Evolutionary conservation across 2,888 invertebrate genomes (phyloP), one percentile per base, ranked within the genome.

Genomic region (Drosophila mayaguana): DNA sequence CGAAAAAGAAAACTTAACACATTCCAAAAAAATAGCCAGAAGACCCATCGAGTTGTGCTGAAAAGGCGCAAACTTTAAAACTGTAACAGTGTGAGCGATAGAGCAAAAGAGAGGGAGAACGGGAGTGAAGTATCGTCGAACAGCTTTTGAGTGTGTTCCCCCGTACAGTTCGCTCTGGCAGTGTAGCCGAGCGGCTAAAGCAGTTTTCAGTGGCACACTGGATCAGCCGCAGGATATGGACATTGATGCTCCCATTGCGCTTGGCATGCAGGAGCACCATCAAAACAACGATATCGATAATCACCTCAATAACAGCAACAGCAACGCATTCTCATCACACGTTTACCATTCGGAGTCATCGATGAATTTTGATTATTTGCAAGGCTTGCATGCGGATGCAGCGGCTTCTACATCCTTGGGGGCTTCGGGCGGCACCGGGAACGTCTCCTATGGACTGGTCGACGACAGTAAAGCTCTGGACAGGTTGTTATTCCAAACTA

Each of bases 291-390:
- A 54, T 51, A 20, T 18, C 60, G 42, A 36, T 1, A 64, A 60
- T 14, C 59, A 77, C 25, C 72, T 60, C n/a, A 88, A 79, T 63
- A 86, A 80, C 70, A 82, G 74, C 66, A 50, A 14, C 48, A 50
- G 25, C 48, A 18, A 12, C 18, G 18, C 32, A 32, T n/a, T n/a
- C 6, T 63, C 83, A 74, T 70, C 84, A 28, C 68, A 81, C 72
- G 65, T 71, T 22, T 79, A 83, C 78, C 90, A 91, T 64, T 91
- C 92, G 63, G 92, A 92, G 64, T 88, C 92, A 50, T 91, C 92
- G 61, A 92, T 92, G 92, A 92, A 92, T 78, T 92, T 92, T 63
- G 92, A 92, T 80, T 92, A 92, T 65, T 89, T 92, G 72, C 91
- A 92, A 62, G 90, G 90, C 48, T 74, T 92, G 63, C 83, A 90